Base-by-base conservation (phyloP, 2,797 vertebrate species). In the Valencia hispanica region DNA sequence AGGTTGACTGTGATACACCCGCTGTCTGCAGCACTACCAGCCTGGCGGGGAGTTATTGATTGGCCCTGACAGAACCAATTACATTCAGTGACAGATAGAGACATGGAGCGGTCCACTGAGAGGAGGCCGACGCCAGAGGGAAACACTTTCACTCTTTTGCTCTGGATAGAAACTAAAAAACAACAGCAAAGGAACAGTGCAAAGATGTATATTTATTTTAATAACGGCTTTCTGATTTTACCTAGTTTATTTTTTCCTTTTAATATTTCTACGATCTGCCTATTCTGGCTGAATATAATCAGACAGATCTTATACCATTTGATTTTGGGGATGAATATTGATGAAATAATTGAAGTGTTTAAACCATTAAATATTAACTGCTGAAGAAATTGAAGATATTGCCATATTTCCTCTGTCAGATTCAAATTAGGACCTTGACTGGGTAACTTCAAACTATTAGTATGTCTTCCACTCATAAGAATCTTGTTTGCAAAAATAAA, bases 51-150 rank as follows among this genome's bases (percentile, higher is more conserved):
- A 90, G 88, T 87, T 92, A 93, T 93, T 93, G 92, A 94, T 93
- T 93, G 93, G 90, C 72, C 83, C 82, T 93, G 94, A 93, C 93
- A 93, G 92, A 94, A 93, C 90, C 93, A 93, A 94, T 94, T 94
- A 94, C 91, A 91, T 91, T 92, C 89, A 89, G 88, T 91, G 88
- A 88, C 87, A 92, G 91, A 92, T 91, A 90, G 88, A 91, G 89
- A 92, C 91, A 93, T 87, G 82, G 83, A 91, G 85, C 85, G 76
- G 71, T 92, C 90, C 87, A 84, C 72, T 20, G 87, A 79, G 87
- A 90, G 76, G 66, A 84, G 63, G 75, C 78, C 32, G 45, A 34
- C 66, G 79, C 27, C 39, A 79, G 73, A 77, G 43, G 45, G 71
- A 75, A 57, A 78, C 65, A 55, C 59, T 78, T 74, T 80, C 63